Conservation (phyloP, 2,113 vertebrate genomes). For the Laticauda colubrina region DNA sequence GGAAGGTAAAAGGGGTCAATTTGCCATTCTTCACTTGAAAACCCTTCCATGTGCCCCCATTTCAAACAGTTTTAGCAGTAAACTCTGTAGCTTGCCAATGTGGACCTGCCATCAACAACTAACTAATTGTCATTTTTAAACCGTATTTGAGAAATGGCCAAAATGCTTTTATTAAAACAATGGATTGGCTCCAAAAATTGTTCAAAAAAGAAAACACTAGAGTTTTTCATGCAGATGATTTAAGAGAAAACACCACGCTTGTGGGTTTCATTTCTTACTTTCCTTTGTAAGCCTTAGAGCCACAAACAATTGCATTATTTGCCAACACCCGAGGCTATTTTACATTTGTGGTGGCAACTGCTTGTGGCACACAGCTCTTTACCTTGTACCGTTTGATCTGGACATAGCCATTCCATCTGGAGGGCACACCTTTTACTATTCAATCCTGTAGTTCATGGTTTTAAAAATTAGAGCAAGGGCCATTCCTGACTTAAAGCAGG, state of each 20-base stretch:
- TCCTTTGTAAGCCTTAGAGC: not conserved
- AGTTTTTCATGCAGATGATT: not conserved
- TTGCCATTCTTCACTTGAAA: not conserved
- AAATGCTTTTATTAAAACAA: not conserved
- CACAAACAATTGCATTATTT: too few species aligned
- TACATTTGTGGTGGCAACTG: not conserved
- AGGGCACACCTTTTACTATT: not conserved
- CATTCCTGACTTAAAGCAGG: not conserved
- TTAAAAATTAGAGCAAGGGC: not conserved
- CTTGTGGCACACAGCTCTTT: not conserved
- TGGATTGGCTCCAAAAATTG: not conserved
- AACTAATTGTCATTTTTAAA: not conserved
- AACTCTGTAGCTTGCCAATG: not conserved
- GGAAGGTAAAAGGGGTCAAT: not conserved
- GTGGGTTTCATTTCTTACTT: not conserved
- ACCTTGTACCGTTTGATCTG: not conserved
- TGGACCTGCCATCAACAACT: not conserved
- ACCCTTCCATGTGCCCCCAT: not conserved
- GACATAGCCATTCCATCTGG: not conserved
- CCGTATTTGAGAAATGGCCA: not conserved
- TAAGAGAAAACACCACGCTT: not conserved
- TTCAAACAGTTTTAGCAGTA: too few species aligned
- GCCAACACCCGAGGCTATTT: not conserved
- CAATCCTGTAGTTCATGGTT: not conserved
- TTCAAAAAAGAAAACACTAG: not conserved